Evolutionary conservation across 2,797 vertebrate genomes (phyloP).

Genomic region (Notolepis coatsorum): DNA sequence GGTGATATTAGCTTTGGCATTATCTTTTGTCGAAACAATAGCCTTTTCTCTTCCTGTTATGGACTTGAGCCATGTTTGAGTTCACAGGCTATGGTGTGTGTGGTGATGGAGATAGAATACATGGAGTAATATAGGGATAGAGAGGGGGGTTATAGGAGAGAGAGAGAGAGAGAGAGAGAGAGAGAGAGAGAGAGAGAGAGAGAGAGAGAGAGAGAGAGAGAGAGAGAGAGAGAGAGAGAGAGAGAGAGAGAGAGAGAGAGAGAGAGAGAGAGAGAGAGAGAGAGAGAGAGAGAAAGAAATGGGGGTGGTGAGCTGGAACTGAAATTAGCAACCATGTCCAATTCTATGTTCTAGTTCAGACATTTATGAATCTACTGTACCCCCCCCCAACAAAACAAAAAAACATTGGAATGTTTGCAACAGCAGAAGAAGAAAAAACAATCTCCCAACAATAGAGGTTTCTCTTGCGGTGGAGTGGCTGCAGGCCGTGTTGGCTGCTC

Average conservation of each 20-base stretch:
- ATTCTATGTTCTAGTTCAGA: constrained; percentile 17
- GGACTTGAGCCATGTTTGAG: constrained; percentile 31
- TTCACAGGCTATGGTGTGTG: constrained; percentile 33
- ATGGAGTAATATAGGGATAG: no score
- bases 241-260: no score
- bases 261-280: no score
- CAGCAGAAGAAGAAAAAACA: not conserved
- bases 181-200: no score
- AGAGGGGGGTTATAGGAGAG: no score
- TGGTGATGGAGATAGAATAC: no score
- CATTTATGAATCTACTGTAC: not conserved
- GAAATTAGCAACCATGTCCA: no score
- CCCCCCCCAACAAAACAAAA: constrained; percentile 1
- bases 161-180: no score
- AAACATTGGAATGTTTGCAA: constrained; percentile 7
- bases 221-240: no score
- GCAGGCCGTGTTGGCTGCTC: constrained; percentile 28
- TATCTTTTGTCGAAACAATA: constrained; percentile 34
- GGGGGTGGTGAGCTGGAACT: constrained; percentile 8
- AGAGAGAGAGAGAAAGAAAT: constrained; percentile 6
- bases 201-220: no score
- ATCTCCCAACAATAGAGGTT: constrained; percentile 50
- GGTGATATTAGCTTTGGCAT: constrained; percentile 13
- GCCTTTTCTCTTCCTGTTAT: constrained; percentile 37
- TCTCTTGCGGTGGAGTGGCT: constrained; percentile 43